These are phyloP conservation scores for Potorous gilbertii DNA, from an alignment of 2,797 vertebrate genomes.

Conservation along the genomic window DNA sequence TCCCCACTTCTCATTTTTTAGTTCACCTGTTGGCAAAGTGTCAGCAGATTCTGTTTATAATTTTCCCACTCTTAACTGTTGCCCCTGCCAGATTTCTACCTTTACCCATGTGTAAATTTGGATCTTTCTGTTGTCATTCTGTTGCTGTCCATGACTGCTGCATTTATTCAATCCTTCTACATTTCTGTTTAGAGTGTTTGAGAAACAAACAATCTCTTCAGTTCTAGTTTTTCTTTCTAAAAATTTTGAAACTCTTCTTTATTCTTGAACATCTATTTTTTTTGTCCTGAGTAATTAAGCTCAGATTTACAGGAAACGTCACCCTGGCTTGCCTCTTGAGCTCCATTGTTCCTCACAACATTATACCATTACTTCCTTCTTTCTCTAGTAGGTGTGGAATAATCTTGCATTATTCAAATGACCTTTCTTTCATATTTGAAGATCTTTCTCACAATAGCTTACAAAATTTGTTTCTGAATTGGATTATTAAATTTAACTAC, in stretches of 20 bases:
- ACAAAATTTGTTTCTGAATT: neutral
- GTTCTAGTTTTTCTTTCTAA: neutral
- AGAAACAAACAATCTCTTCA: neutral
- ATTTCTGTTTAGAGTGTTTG: neutral
- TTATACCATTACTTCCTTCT: neutral
- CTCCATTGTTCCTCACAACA: neutral
- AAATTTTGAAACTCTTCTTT: neutral
- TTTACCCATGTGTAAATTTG: neutral
- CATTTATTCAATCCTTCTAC: neutral
- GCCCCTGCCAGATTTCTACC: neutral
- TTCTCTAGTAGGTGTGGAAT: neutral
- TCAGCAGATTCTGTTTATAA: neutral
- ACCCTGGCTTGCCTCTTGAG: neutral
- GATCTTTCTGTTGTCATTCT: neutral
- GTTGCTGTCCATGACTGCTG: neutral
- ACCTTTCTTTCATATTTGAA: neutral
- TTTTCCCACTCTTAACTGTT: neutral
- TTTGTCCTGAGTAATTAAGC: neutral
- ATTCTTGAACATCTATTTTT: neutral
- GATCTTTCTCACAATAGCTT: neutral
- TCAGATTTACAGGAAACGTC: neutral
- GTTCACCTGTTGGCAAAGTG: neutral
- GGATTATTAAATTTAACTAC: neutral
- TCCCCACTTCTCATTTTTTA: neutral
- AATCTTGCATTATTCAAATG: neutral